Base-by-base conservation (phyloP, 2,113 vertebrate genomes). In the Reinhardtius hippoglossoides region DNA sequence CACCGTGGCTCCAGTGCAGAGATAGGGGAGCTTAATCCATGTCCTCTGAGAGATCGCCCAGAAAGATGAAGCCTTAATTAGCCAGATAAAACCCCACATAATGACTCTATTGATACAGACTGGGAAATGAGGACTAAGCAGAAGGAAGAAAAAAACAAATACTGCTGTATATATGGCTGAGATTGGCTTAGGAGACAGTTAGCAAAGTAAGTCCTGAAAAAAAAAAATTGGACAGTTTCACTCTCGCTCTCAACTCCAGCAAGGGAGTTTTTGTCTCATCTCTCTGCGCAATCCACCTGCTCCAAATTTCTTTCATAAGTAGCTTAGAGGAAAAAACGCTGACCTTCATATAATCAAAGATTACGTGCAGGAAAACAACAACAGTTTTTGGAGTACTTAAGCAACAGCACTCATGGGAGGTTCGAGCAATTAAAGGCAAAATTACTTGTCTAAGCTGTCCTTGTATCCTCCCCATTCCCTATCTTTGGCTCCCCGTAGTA, bases 61-160 rank as follows among this genome's bases (percentile, higher is more conserved):
- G 84, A 89, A 90, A 92, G 92, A 94, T 91, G 90, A 84, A 82
- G 89, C 77, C 82, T 92, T 94, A 94, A 95, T 94, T 94, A 95
- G 90, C 69, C 80, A 78, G 88, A 95, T 95, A 92, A 93, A 90
- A 75, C 80, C 80, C 78, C 65, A 74, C 86, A 92, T 91, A 90
- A 94, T 89, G 87, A 89, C 70, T 67, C 83, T 82, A 88, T 91
- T 92, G 92, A 94, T 89, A 91, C 46, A 74, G 74, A 78, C 82
- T 81, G 71, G 82, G 80, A 89, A 92, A 89, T 69, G 78, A 91
- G 81, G 81, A 82, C 71, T 82, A 74, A 82, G 85, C 78, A 67
- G 74, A 76, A 85, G 9, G 6, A 3, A 26, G 9, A 54, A 72
- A 78, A 77, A 74, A 58, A 65, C 24, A 75, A 82, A 80, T 71